Base-by-base conservation (phyloP, 2,797 vertebrate species). In the Enteromius paludinosus region DNA sequence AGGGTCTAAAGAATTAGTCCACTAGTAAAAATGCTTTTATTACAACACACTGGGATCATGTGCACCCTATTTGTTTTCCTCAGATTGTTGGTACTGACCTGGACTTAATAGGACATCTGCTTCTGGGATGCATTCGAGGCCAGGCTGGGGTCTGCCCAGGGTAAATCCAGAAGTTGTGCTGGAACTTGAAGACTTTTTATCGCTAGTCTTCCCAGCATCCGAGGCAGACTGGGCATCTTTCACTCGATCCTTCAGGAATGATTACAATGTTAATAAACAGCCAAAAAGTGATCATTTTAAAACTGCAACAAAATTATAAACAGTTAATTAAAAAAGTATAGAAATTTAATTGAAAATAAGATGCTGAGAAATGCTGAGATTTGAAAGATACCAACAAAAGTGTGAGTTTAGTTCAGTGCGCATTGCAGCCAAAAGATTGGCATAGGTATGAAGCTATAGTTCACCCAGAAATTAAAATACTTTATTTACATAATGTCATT, bases 31-130 rank as follows among this genome's bases (percentile, higher is more conserved):
- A 49, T 11, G 0, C 17, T 59, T 62, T 41, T 12, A 59, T 74
- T 38, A 56, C 33, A 74, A 56, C 20, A 41, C 33, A 17, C 23
- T 35, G 33, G 45, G 70, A 23, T 54, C 30, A 54, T 28, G 33
- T 72, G 20, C 47, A 52, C 5, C 17, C 18, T 15, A 33, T 52
- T 33, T 33, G 25, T 41, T 38, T 56, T 14, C 0, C 20, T 28
- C 47, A 56, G 71, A 43, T 45, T 71, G 23, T 56, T 52, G 25
- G 6, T 38, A 80, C 87, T 77, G 73, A 98, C 97, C 97, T 87
- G 92, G 93, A 86, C 82, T 91, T 6, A 85, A 82, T 47, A 88
- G 38, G 10, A 49, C 76, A 2, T 87, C 88, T 5, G 85, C 83
- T 3, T 85, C 28, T 20, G 90, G 80, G 0, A 86, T 68, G 14